These are phyloP conservation scores for Trimorus sp. DNA, from an alignment of 2,888 invertebrate genomes.

Conservation along the genomic window DNA sequence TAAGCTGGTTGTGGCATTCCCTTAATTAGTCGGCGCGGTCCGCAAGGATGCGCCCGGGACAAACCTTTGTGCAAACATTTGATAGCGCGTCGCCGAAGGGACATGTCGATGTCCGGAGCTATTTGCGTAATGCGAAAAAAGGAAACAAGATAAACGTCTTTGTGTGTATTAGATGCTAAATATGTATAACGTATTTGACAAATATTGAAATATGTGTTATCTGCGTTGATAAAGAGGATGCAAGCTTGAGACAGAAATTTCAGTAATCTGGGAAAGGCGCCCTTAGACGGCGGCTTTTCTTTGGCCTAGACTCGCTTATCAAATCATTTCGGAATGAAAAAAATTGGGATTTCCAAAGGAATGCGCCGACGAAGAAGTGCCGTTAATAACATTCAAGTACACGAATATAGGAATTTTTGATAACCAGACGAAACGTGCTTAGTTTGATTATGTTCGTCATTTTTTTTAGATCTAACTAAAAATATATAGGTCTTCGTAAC, in stretches of 20 bases:
- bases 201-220: constrained; percentile 23
- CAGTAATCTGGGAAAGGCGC: background rate
- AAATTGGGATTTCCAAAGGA: too few species aligned
- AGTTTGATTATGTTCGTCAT: too few species aligned
- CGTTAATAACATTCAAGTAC: too few species aligned
- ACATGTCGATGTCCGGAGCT: constrained; percentile 16
- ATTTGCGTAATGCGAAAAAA: constrained; percentile 23
- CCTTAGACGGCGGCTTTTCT: constrained; percentile 1
- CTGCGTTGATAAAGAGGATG: constrained; percentile 22
- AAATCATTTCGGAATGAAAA: too few species aligned
- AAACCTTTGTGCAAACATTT: constrained; percentile 22
- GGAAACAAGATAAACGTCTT: constrained; percentile 39
- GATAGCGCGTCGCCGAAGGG: constrained; percentile 6
- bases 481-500: too few species aligned
- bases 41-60: constrained; percentile 8
- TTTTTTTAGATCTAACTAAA: too few species aligned
- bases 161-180: constrained; percentile 26
- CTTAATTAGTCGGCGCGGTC: constrained; percentile 30
- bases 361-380: too few species aligned
- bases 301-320: constrained; percentile 3
- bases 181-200: constrained; percentile 22
- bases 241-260: constrained; percentile 10
- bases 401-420: too few species aligned
- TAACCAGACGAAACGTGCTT: too few species aligned
- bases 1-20: background rate